A percentile compares a stretch with the other conserved stretches of the same genome.
These are phyloP conservation scores for Carterocephalus palaemon DNA, from an alignment of 2,888 invertebrate genomes.

Conservation along the genomic window DNA sequence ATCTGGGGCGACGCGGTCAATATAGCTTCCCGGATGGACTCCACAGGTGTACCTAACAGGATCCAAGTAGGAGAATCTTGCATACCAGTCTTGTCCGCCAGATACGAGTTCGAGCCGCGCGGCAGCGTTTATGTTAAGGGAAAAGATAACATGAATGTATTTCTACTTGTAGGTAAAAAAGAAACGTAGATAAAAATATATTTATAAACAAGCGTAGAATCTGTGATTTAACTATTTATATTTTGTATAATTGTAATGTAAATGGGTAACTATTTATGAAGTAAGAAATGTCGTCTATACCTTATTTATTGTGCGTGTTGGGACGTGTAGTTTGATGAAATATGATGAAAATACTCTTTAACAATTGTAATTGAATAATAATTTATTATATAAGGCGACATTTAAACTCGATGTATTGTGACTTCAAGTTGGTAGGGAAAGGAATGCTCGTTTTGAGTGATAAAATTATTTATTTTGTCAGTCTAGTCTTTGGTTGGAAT, in stretches of 20 bases:
- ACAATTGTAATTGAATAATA: conserved; percentile 53
- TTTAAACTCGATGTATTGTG: conserved; percentile 12
- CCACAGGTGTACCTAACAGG: conserved; percentile 92
- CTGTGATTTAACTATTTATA: conserved; percentile 66
- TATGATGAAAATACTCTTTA: conserved; percentile 69
- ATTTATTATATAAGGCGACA: conserved; percentile 55
- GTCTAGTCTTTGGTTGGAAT: conserved; percentile 59
- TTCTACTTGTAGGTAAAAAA: conserved; percentile 82
- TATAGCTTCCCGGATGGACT: conserved; percentile 98
- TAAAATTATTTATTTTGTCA: conserved; percentile 71
- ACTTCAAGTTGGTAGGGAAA: conserved; percentile 6
- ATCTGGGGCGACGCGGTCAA: conserved; percentile 99
- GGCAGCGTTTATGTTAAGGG: conserved; percentile 98
- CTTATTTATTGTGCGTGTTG: conserved; percentile 42
- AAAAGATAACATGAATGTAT: conserved; percentile 96
- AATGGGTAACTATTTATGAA: conserved; percentile 29
- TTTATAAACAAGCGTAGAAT: conserved; percentile 61
- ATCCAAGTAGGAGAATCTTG: conserved; percentile 91
- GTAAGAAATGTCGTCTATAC: conserved; percentile 32
- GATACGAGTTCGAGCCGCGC: conserved; percentile 93
- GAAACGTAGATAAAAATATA: conserved; percentile 48
- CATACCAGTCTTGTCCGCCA: conserved; percentile 82
- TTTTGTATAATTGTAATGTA: conserved; percentile 33
- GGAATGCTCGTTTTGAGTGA: conserved; percentile 8
- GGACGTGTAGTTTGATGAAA: conserved; percentile 49